These are phyloP conservation scores for Cryptus armator DNA, from an alignment of 2,888 invertebrate species.

Conservation along the genomic window DNA sequence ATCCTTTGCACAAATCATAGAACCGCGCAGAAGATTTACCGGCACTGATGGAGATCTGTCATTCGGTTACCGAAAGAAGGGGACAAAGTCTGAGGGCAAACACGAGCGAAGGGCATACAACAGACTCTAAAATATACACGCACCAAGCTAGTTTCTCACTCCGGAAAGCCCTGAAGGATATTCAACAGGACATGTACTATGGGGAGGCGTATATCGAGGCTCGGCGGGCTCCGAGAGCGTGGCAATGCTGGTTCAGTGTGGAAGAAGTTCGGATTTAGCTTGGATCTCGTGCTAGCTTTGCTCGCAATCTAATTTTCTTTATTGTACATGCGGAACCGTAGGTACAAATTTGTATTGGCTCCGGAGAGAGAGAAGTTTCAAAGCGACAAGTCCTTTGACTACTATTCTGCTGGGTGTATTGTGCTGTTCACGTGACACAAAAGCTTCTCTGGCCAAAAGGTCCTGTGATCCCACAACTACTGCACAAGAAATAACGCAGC, in stretches of 20 bases:
- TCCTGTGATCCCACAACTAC: neutral
- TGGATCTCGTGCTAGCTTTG: neutral
- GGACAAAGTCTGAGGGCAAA: constrained; percentile 1
- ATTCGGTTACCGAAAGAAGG: neutral
- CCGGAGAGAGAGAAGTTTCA: neutral
- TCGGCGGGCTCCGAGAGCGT: neutral
- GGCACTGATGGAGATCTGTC: neutral
- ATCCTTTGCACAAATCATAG: neutral
- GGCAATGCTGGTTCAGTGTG: neutral
- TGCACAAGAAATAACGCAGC: neutral
- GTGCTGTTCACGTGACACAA: neutral
- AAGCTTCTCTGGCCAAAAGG: neutral
- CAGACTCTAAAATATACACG: neutral
- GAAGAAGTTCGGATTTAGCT: constrained; percentile 13
- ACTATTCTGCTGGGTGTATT: neutral
- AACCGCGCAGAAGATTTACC: neutral
- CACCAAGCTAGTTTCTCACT: neutral
- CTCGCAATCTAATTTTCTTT: constrained; percentile 2
- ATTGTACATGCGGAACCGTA: neutral
- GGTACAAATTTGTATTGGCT: neutral
- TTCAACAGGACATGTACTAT: neutral
- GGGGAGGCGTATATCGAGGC: neutral
- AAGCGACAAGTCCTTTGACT: neutral
- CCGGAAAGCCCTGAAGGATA: neutral
- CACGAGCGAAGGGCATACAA: neutral